These are phyloP conservation scores for Drosophila koepferae DNA, from an alignment of 2,888 invertebrate species.

Conservation along the genomic window DNA sequence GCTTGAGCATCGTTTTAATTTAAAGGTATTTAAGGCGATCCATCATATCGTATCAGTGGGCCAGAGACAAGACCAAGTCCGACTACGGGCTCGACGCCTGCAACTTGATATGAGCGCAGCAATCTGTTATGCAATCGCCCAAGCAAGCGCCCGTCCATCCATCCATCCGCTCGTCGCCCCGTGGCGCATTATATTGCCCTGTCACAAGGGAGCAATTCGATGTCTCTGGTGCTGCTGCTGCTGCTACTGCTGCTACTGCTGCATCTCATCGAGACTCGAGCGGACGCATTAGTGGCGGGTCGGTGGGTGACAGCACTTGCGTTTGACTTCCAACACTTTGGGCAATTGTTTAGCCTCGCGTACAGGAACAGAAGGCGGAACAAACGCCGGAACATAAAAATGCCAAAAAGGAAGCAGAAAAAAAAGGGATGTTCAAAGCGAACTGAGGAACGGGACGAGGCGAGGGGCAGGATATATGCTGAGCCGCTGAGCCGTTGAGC, in stretches of 20 bases:
- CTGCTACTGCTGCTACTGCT: constrained; percentile 48
- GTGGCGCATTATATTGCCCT: constrained; percentile 85
- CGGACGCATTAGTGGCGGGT: constrained; percentile 80
- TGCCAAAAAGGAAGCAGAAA: constrained; percentile 59
- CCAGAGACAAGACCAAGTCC: constrained; percentile 26
- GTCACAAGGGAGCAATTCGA: constrained; percentile 86
- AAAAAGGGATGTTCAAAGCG: constrained; percentile 62
- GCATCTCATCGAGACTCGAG: constrained; percentile 38
- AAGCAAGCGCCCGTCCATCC: constrained; percentile 8
- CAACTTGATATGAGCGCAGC: constrained; percentile 84
- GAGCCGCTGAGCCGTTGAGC: constrained; percentile 47
- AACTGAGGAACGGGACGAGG: too few species aligned
- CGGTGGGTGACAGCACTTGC: constrained; percentile 69
- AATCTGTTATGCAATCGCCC: constrained; percentile 83
- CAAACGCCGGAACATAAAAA: constrained; percentile 84
- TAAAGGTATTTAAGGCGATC: constrained; percentile 84
- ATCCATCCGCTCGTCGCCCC: constrained; percentile 65
- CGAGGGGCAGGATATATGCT: not conserved
- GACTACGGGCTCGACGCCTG: constrained; percentile 52
- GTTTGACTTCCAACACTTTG: constrained; percentile 84
- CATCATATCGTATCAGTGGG: constrained; percentile 80
- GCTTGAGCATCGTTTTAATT: constrained; percentile 81
- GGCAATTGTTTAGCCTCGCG: constrained; percentile 77
- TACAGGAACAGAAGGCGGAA: constrained; percentile 84
- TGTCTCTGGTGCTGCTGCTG: constrained; percentile 61